Base-by-base conservation (phyloP, 2,888 invertebrate species). In the Teleogryllus oceanicus region DNA sequence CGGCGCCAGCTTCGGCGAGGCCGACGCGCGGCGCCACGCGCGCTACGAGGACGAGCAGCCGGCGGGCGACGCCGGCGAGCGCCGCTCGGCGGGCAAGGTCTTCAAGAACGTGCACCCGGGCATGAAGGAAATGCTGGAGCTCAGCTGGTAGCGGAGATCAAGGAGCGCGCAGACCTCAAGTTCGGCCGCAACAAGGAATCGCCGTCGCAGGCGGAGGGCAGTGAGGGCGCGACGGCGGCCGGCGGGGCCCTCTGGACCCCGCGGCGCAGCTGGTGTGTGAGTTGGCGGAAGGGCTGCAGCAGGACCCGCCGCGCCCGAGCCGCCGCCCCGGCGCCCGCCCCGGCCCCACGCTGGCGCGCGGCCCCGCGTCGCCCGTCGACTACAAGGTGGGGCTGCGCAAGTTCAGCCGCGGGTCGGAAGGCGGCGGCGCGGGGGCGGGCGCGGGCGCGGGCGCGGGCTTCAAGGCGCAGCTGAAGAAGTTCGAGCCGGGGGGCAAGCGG, bases 71-170 rank as follows among this genome's bases (percentile, higher is more conserved):
- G 74, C 10, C 16, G 76, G 75, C 24, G 76, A 77, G 13, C 49
- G 5, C 11, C 75, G 75, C 11, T 74, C 62, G 20, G 79, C 78
- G 49, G 12, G 20, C 37, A 83, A 83, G 75, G 80, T 88, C 82
- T 86, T 89, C 84, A 88, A 88, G 84, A 89, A 88, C 82, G 85
- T 85, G 0, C 88, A 89, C 81, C 88, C 89, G 11, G 90, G 91
- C 50, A 92, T 93, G 90, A 95, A 95, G 85, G 95, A 95, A 86
- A 94, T 95, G 91, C 88, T 94, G 78, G 94, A 94, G 85, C 87
- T 94, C 78, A 94, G 85, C 87, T 94, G 49, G 93, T 95, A 77
- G 93, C 94, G 10, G 96, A 96, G 87, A 95, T 95, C 81, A 95
- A 94, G 86, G 94, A 94, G 85, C 89, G 92, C 80, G 92, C 93